phyloP scores from a whole-genome alignment of 1,140 invertebrate genomes.

The Scaptodrosophila lebanonensis region DNA sequence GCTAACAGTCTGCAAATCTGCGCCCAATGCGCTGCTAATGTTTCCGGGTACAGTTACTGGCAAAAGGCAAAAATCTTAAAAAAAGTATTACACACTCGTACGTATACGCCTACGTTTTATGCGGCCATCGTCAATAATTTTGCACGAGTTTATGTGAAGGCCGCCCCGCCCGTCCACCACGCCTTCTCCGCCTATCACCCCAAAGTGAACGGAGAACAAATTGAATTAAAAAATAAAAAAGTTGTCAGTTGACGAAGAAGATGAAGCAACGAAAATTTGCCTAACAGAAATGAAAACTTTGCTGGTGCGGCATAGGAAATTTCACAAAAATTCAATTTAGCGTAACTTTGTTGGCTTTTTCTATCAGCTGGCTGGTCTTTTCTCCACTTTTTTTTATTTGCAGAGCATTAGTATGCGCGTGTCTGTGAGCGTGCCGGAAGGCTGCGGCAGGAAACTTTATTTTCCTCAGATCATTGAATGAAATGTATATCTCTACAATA shows the following conservation, averaged over 20 bases:
- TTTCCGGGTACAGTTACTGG: conserved; percentile 22
- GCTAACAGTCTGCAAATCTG: conserved; percentile 37
- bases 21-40: conserved; percentile 44
- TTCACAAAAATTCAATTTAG: conserved; percentile 62
- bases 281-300: conserved; percentile 19
- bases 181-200: conserved; percentile 8
- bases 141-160: conserved; percentile 27
- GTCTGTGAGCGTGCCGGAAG: conserved; percentile 28
- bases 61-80: conserved; percentile 8
- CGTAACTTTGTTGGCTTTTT: conserved; percentile 47
- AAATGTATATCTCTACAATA: no score
- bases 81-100: no score
- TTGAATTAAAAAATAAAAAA: neutral
- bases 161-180: no score
- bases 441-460: no score
- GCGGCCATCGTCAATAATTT: conserved; percentile 56
- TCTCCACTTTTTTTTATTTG: no score
- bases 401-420: conserved; percentile 59
- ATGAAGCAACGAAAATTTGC: conserved; percentile 24
- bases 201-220: conserved; percentile 4
- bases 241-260: neutral
- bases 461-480: conserved; percentile 51
- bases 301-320: conserved; percentile 30
- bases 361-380: conserved; percentile 49
- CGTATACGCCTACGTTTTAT: conserved; percentile 58